These are phyloP conservation scores for Betta splendens DNA, from an alignment of 2,797 vertebrate genomes.

Conservation along the genomic window DNA sequence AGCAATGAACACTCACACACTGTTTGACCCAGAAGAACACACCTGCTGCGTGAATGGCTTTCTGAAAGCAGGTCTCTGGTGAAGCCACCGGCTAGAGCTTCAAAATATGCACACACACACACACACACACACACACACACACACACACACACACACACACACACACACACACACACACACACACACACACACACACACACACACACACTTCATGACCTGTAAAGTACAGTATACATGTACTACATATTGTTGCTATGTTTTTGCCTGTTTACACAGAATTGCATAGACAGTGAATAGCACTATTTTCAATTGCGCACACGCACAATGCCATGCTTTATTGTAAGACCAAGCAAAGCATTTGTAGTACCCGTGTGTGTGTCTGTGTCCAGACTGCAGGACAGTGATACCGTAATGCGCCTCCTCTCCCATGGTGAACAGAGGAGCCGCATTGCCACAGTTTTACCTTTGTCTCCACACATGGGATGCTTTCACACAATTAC, in stretches of 20 bases:
- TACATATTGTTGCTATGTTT: constrained; percentile 1
- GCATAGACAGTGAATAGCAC: constrained; percentile 24
- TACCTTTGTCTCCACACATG: constrained; percentile 31
- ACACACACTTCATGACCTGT: constrained; percentile 13
- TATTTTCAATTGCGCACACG: constrained; percentile 22
- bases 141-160: not conserved
- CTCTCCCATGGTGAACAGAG: constrained; percentile 52
- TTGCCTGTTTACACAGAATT: constrained; percentile 2
- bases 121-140: no score
- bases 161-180: not conserved
- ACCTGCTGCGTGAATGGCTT: constrained; percentile 24
- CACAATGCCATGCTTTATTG: constrained; percentile 42
- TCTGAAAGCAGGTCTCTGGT: constrained; percentile 40
- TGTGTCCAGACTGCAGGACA: constrained; percentile 41
- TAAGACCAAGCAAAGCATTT: constrained; percentile 24
- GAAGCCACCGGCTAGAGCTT: constrained; percentile 26
- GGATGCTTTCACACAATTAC: not conserved
- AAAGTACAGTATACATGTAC: not conserved
- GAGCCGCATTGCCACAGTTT: constrained; percentile 32
- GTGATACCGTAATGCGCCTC: constrained; percentile 44
- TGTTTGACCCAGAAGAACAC: constrained; percentile 13
- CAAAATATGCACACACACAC: no score
- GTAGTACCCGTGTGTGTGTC: constrained; percentile 24
- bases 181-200: no score
- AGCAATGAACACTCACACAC: not conserved